Conservation (phyloP, 2,888 invertebrate species). For the Sarcophaga subvicina region DNA sequence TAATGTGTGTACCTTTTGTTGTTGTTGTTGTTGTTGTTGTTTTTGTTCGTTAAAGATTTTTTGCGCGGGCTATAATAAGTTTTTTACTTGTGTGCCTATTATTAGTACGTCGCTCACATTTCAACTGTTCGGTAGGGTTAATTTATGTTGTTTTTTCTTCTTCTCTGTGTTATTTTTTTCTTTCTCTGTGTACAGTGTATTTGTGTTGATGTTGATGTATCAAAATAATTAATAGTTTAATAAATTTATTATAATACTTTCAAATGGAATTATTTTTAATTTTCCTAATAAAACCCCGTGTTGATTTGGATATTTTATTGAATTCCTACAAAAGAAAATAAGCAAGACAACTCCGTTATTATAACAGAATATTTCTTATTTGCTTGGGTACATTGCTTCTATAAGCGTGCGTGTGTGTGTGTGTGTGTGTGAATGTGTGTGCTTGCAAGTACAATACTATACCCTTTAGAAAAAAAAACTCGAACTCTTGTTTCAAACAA, state of each 20-base stretch:
- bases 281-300: not conserved
- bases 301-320: too few species aligned
- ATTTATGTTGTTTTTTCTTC: constrained; percentile 53
- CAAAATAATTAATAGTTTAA: not conserved
- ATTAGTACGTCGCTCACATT: constrained; percentile 77
- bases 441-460: constrained; percentile 7
- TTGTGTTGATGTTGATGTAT: not conserved
- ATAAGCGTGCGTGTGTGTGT: not conserved
- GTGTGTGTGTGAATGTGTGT: constrained; percentile 1
- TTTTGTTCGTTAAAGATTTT: constrained; percentile 41
- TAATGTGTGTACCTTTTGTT: constrained; percentile 48
- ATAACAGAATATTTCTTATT: too few species aligned
- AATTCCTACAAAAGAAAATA: too few species aligned
- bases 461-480: too few species aligned
- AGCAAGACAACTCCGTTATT: too few species aligned
- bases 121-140: constrained; percentile 78
- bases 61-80: constrained; percentile 68
- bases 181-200: constrained; percentile 36
- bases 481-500: not conserved
- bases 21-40: constrained; percentile 41
- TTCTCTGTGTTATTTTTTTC: constrained; percentile 30
- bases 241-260: not conserved
- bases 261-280: not conserved
- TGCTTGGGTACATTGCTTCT: too few species aligned
- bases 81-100: constrained; percentile 64